These are phyloP conservation scores for Acleris literana DNA, from an alignment of 2,888 invertebrate species.

Conservation along the genomic window DNA sequence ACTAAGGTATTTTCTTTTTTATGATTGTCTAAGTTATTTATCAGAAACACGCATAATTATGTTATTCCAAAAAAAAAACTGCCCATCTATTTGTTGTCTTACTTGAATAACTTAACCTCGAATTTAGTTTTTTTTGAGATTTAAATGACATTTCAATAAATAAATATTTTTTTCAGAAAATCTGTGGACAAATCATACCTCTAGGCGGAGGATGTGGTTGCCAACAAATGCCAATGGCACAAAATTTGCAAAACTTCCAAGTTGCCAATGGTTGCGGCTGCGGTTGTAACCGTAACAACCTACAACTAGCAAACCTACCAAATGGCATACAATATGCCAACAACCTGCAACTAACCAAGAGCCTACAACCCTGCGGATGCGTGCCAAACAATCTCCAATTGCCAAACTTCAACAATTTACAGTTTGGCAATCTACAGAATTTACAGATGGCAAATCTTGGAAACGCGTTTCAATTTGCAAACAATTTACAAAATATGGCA, in stretches of 20 bases:
- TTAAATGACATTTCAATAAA: no score
- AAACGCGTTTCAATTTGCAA: constrained; percentile 7
- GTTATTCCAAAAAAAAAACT: no score
- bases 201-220: constrained; percentile 40
- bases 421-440: constrained; percentile 14
- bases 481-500: constrained; percentile 2
- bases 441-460: constrained; percentile 11
- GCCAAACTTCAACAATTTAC: constrained; percentile 9
- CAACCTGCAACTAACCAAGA: constrained; percentile 18
- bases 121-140: no score
- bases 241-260: constrained; percentile 38
- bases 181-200: constrained; percentile 42
- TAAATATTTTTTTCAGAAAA: constrained; percentile 44
- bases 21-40: neutral
- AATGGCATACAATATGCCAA: constrained; percentile 29
- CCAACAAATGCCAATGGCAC: constrained; percentile 38
- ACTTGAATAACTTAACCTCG: no score
- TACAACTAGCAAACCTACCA: constrained; percentile 19
- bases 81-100: no score
- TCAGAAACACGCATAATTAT: no score
- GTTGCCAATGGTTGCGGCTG: constrained; percentile 38
- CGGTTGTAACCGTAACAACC: constrained; percentile 15
- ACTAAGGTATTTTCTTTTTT: constrained; percentile 12
- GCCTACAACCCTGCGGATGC: constrained; percentile 16
- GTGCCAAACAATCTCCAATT: constrained; percentile 22